Percentiles rank a stretch among this genome's conserved stretches.
These are phyloP conservation scores for Neosalanx taihuensis DNA, from an alignment of 2,797 vertebrate genomes.

Conservation along the genomic window DNA sequence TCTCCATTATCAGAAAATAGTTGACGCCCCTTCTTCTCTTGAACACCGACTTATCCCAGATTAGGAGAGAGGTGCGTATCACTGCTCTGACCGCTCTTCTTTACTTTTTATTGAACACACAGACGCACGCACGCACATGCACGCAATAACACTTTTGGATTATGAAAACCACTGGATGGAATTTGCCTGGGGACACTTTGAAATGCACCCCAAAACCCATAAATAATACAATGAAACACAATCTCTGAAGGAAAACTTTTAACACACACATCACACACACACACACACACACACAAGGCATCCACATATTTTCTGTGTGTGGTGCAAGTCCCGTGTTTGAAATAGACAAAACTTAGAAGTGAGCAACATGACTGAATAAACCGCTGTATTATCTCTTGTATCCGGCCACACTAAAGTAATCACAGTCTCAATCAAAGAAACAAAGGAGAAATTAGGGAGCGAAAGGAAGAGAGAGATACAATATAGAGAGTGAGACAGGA, in stretches of 20 bases:
- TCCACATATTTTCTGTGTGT: not conserved
- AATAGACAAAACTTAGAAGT: not conserved
- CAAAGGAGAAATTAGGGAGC: slow-evolving; percentile 42
- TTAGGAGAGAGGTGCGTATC: slow-evolving; percentile 62
- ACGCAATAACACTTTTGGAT: not conserved
- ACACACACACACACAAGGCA: slow-evolving; percentile 5
- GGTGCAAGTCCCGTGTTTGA: not conserved
- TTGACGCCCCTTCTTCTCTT: slow-evolving; percentile 24
- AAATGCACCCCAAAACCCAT: not conserved
- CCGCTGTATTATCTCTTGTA: slow-evolving; percentile 54
- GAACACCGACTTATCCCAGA: slow-evolving; percentile 69
- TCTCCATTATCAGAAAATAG: not conserved
- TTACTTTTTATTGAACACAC: not conserved
- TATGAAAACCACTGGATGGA: too few relatives aligned
- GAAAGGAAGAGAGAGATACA: not conserved
- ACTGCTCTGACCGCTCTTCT: slow-evolving; percentile 28
- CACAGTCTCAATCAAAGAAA: slow-evolving; percentile 54
- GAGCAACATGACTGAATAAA: slow-evolving; percentile 36
- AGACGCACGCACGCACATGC: not conserved
- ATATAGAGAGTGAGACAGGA: too few relatives aligned
- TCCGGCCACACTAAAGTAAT: slow-evolving; percentile 54
- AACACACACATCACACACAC: slow-evolving; percentile 22
- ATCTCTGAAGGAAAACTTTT: slow-evolving; percentile 21
- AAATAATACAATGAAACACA: not conserved
- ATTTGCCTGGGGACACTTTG: not conserved